Percentiles rank a stretch among this genome's conserved stretches.
phyloP scores from a whole-genome alignment of 2,888 invertebrate genomes.

The Callosobruchus maculatus region DNA sequence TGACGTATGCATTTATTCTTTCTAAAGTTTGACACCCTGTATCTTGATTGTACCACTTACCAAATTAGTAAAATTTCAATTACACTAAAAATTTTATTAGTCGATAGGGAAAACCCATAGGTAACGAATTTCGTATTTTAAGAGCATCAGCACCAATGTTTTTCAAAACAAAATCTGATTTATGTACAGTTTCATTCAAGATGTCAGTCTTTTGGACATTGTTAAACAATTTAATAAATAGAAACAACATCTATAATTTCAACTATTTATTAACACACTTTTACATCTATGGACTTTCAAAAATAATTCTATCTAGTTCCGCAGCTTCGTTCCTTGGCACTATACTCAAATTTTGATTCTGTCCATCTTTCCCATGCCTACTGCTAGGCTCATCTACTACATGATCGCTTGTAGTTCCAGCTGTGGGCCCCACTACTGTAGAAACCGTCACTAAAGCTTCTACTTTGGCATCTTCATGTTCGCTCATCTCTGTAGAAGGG shows the following conservation, averaged over 20 bases:
- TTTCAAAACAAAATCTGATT: too few species aligned
- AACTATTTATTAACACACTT: background rate
- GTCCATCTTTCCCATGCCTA: background rate
- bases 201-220: too few species aligned
- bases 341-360: background rate
- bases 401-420: background rate
- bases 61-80: too few species aligned
- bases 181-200: too few species aligned
- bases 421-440: background rate
- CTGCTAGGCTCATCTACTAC: background rate
- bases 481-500: background rate
- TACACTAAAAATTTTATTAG: too few species aligned
- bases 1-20: too few species aligned
- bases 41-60: too few species aligned
- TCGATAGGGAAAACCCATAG: too few species aligned
- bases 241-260: background rate
- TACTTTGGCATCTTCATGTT: background rate
- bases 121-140: too few species aligned
- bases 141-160: too few species aligned
- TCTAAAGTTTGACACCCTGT: too few species aligned
- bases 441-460: background rate
- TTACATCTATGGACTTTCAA: background rate
- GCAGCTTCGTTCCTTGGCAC: background rate
- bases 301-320: background rate
- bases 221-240: too few species aligned